Conservation (phyloP, 1,140 invertebrate genomes). For the Sitophilus oryzae region DNA sequence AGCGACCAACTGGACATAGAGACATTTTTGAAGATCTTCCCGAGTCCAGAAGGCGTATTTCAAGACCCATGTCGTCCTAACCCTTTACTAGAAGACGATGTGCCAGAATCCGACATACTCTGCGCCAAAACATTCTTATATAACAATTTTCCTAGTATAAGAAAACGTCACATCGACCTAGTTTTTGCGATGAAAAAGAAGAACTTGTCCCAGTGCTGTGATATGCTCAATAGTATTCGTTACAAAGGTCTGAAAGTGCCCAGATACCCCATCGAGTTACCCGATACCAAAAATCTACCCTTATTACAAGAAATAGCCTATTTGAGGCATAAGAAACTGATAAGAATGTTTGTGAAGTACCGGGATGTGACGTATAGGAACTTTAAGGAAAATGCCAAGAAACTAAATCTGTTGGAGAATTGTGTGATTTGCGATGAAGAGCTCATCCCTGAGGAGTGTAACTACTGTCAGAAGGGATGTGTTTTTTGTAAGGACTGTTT, state of each 20-base stretch:
- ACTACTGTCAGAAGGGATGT: constrained; percentile 52
- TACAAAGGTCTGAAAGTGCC: constrained; percentile 33
- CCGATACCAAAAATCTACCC: constrained; percentile 38
- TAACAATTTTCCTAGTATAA: constrained; percentile 29
- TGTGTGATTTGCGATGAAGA: constrained; percentile 59
- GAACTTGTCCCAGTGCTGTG: constrained; percentile 26
- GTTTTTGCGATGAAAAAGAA: constrained; percentile 29
- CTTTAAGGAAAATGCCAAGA: constrained; percentile 40
- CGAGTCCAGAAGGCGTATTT: constrained; percentile 51
- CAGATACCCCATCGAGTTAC: constrained; percentile 26
- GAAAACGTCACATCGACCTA: constrained; percentile 34
- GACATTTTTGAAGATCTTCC: constrained; percentile 52
- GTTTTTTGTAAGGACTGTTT: constrained; percentile 57
- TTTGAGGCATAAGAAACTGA: constrained; percentile 45
- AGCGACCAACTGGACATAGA: constrained; percentile 44
- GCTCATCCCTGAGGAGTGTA: constrained; percentile 54
- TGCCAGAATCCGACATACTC: constrained; percentile 22
- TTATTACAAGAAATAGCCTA: constrained; percentile 50
- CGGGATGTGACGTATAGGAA: constrained; percentile 35
- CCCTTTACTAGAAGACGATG: neutral
- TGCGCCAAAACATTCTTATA: constrained; percentile 43
- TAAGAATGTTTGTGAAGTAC: constrained; percentile 42
- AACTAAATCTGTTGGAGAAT: constrained; percentile 33
- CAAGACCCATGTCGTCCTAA: constrained; percentile 36
- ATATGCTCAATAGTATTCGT: constrained; percentile 24